Evolutionary conservation across 2,797 vertebrate species (phyloP).

Genomic region (Silurus lanzhouensis): DNA sequence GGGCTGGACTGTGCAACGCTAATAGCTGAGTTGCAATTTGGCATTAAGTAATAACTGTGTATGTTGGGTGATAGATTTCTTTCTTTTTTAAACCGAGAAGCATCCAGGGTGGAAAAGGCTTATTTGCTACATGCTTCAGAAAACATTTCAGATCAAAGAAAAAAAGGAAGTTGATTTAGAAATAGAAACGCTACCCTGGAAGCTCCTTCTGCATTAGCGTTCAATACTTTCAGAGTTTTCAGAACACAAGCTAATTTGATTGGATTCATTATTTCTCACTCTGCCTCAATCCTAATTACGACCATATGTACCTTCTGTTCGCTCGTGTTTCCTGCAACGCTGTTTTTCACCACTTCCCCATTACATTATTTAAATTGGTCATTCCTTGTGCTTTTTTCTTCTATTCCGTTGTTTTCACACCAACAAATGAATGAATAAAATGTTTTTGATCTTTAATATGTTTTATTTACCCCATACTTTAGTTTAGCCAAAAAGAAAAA

Average conservation of each 20-base stretch:
- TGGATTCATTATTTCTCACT: neutral
- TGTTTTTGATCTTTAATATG: neutral
- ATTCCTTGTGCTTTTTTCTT: neutral
- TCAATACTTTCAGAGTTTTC: neutral
- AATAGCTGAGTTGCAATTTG: neutral
- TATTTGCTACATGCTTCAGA: neutral
- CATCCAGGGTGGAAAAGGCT: neutral
- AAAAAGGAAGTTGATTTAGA: neutral
- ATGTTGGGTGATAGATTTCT: neutral
- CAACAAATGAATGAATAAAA: neutral
- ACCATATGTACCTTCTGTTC: neutral
- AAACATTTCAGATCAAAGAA: neutral
- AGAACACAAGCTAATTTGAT: neutral
- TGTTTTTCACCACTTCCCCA: neutral
- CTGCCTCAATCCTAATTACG: neutral
- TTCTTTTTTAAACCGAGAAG: neutral
- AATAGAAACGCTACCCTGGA: neutral
- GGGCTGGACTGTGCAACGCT: no score
- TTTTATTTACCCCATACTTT: neutral
- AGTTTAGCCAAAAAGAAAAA: neutral
- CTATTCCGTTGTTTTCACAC: neutral
- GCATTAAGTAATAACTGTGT: neutral
- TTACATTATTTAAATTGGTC: neutral
- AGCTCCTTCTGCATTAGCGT: neutral
- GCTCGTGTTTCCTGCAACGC: neutral